phyloP scores from a whole-genome alignment of 2,888 invertebrate genomes.

The Myopa tessellatipennis region DNA sequence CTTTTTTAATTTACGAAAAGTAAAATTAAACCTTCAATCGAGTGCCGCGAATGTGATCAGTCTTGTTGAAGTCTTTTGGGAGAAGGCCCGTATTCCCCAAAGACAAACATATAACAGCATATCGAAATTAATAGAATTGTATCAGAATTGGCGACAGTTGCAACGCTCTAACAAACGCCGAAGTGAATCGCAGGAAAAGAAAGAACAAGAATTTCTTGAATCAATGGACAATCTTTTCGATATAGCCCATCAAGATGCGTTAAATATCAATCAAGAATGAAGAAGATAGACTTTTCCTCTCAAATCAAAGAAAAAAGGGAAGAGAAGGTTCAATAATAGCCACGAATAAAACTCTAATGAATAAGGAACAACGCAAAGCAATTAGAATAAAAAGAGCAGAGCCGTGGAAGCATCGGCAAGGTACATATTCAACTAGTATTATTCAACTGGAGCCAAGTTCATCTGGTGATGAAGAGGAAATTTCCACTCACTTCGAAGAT shows the following conservation, averaged over 20 bases:
- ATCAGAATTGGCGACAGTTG: neutral
- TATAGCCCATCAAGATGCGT: conserved; percentile 17
- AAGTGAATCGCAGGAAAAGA: neutral
- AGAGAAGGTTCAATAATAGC: neutral
- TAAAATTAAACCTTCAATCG: neutral
- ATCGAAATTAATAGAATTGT: neutral
- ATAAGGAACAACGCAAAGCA: too few relatives aligned
- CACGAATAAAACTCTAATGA: neutral
- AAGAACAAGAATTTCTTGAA: conserved; percentile 12
- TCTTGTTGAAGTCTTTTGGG: too few relatives aligned
- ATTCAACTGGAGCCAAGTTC: too few relatives aligned
- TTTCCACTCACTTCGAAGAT: too few relatives aligned
- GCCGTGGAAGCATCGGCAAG: too few relatives aligned
- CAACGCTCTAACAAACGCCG: neutral
- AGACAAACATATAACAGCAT: neutral
- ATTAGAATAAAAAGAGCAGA: too few relatives aligned
- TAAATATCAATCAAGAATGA: conserved; percentile 14
- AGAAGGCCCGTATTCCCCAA: too few relatives aligned
- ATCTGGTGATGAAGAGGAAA: too few relatives aligned
- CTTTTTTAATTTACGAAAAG: conserved; percentile 7
- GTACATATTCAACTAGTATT: too few relatives aligned
- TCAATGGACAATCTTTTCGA: conserved; percentile 16
- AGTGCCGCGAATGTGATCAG: too few relatives aligned
- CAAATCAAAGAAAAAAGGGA: conserved; percentile 24
- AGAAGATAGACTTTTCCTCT: conserved; percentile 21